These are phyloP conservation scores for Telmatherina bonti DNA, from an alignment of 2,797 vertebrate genomes.

Conservation along the genomic window DNA sequence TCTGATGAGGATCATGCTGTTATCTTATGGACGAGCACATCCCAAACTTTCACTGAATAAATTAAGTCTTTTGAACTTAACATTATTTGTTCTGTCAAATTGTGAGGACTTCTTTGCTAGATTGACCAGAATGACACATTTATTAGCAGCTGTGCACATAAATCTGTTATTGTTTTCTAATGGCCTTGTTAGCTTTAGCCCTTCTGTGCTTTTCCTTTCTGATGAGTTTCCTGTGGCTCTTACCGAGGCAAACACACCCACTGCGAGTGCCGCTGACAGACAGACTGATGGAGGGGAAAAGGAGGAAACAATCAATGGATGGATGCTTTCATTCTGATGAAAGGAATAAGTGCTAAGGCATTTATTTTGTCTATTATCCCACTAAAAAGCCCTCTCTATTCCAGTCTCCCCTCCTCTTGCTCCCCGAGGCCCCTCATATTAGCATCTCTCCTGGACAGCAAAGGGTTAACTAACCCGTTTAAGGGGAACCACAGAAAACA, in stretches of 20 bases:
- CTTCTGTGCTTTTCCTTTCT: constrained; percentile 52
- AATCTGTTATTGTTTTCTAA: constrained; percentile 53
- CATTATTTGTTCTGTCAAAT: constrained; percentile 13
- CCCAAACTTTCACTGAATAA: constrained; percentile 11
- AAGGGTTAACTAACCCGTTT: constrained; percentile 86
- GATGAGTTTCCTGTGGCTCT: constrained; percentile 45
- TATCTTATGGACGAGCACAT: constrained; percentile 25
- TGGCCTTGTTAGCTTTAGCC: constrained; percentile 64
- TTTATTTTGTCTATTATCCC: constrained; percentile 81
- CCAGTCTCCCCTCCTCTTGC: constrained; percentile 40
- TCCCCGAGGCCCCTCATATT: constrained; percentile 75
- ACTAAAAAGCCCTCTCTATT: constrained; percentile 78
- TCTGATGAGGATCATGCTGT: neutral
- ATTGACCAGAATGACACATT: constrained; percentile 28
- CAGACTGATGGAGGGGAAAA: constrained; percentile 67
- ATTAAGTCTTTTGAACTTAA: constrained; percentile 15
- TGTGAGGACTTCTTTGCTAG: constrained; percentile 13
- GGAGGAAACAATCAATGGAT: constrained; percentile 73
- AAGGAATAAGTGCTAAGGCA: constrained; percentile 78
- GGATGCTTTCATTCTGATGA: constrained; percentile 83
- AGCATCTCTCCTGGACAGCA: constrained; percentile 75
- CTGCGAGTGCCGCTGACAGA: constrained; percentile 62
- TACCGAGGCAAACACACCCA: constrained; percentile 52
- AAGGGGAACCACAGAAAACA: constrained; percentile 85
- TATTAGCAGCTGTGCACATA: constrained; percentile 24